A percentile compares a stretch with the other conserved stretches of the same genome.
Evolutionary conservation across 1,140 invertebrate genomes (phyloP).

Genomic region (Anoplophora glabripennis): DNA sequence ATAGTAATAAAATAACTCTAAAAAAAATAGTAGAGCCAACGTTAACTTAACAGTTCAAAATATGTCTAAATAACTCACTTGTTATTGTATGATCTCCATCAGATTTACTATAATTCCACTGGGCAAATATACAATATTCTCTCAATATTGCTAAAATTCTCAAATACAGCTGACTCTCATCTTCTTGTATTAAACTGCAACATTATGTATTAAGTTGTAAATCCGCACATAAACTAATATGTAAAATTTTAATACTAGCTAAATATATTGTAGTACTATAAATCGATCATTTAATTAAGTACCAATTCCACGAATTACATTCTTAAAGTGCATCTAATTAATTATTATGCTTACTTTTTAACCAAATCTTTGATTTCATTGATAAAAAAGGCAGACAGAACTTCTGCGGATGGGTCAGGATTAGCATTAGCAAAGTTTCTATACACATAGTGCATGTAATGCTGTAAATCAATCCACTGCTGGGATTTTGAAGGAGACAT

Average conservation of each 20-base stretch:
- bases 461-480: conserved; percentile 40
- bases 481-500: conserved; percentile 30
- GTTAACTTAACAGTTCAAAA: neutral
- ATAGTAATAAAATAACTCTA: conserved; percentile 38
- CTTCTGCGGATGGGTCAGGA: conserved; percentile 29
- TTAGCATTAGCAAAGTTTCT: conserved; percentile 35
- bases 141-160: conserved; percentile 34
- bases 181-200: conserved; percentile 30
- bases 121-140: conserved; percentile 37
- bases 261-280: neutral
- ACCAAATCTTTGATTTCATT: conserved; percentile 35
- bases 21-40: conserved; percentile 13
- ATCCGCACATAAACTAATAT: neutral
- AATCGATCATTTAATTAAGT: neutral
- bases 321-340: too few species aligned
- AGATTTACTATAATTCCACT: conserved; percentile 30
- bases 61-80: conserved; percentile 10
- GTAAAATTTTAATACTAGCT: neutral
- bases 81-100: conserved; percentile 19
- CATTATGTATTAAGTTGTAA: neutral
- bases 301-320: neutral
- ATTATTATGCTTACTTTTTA: conserved; percentile 22
- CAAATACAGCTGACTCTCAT: conserved; percentile 37
- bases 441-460: conserved; percentile 43
- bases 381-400: conserved; percentile 31